phyloP scores from a whole-genome alignment of 1,140 invertebrate genomes.

The Metopolophium dirhodum region DNA sequence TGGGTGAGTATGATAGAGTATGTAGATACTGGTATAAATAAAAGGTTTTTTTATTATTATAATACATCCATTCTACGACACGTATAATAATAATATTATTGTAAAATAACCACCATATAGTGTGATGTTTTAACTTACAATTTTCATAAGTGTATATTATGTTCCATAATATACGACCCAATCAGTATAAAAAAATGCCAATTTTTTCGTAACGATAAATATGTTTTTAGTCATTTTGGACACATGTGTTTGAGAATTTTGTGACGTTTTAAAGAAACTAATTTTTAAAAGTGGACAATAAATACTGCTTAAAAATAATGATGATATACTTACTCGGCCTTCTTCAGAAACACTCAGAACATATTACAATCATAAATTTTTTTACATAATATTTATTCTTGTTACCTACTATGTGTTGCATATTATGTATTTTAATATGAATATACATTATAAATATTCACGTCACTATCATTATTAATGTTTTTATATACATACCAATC shows the following conservation, averaged over 20 bases:
- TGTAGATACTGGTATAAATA: not conserved
- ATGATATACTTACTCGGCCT: not conserved
- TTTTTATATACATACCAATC: not conserved
- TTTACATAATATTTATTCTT: not conserved
- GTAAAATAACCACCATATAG: not conserved
- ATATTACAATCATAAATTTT: constrained; percentile 31
- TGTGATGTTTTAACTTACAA: not conserved
- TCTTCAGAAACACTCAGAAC: not conserved
- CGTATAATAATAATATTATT: not conserved
- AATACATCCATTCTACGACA: not conserved
- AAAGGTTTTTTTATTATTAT: not conserved
- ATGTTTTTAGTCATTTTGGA: not conserved
- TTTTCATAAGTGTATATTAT: not conserved
- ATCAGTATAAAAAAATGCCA: not conserved
- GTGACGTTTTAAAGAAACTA: constrained; percentile 3
- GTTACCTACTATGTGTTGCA: too few relatives aligned
- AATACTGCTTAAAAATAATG: constrained; percentile 32
- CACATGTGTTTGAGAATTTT: constrained; percentile 13
- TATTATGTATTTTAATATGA: not conserved
- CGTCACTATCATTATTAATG: not conserved
- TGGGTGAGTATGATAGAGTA: not conserved
- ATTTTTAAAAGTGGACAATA: constrained; percentile 47
- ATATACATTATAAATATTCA: constrained; percentile 19
- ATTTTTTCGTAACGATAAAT: not conserved
- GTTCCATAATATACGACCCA: not conserved